Conservation (phyloP, 2,888 invertebrate genomes). For the Allygus modestus region DNA sequence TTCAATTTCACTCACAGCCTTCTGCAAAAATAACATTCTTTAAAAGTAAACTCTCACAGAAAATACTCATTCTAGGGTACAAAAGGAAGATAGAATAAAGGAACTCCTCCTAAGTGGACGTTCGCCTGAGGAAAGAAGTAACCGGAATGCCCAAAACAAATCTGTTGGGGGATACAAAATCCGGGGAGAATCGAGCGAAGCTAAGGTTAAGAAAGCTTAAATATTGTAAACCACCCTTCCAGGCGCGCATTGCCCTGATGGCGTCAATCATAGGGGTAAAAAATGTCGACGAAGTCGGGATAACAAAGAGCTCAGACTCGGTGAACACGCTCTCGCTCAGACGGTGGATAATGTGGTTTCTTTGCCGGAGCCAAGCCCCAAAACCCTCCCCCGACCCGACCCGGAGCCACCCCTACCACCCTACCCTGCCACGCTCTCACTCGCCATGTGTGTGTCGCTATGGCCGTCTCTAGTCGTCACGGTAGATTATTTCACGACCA, state of each 20-base stretch:
- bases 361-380: slow-evolving; percentile 47
- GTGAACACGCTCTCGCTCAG: slow-evolving; percentile 33
- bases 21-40: too few relatives aligned
- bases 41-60: not conserved
- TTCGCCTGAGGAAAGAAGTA: slow-evolving; percentile 37
- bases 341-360: slow-evolving; percentile 41
- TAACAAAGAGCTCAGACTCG: slow-evolving; percentile 56
- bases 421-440: not conserved
- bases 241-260: slow-evolving; percentile 44
- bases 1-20: too few relatives aligned
- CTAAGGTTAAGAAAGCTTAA: slow-evolving; percentile 50
- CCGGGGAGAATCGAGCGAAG: slow-evolving; percentile 25
- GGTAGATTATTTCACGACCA: slow-evolving; percentile 28
- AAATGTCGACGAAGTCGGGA: slow-evolving; percentile 53
- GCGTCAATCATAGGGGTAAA: slow-evolving; percentile 57
- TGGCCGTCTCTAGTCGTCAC: slow-evolving; percentile 36
- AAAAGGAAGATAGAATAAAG: slow-evolving; percentile 4
- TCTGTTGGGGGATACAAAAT: slow-evolving; percentile 36
- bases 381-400: slow-evolving; percentile 33
- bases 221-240: slow-evolving; percentile 58
- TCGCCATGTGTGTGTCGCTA: slow-evolving; percentile 44
- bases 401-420: not conserved
- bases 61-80: not conserved
- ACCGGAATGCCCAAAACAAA: slow-evolving; percentile 37
- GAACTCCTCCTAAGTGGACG: not conserved